Evolutionary conservation across 2,888 invertebrate species (phyloP).

Genomic region (Tachina lurida): DNA sequence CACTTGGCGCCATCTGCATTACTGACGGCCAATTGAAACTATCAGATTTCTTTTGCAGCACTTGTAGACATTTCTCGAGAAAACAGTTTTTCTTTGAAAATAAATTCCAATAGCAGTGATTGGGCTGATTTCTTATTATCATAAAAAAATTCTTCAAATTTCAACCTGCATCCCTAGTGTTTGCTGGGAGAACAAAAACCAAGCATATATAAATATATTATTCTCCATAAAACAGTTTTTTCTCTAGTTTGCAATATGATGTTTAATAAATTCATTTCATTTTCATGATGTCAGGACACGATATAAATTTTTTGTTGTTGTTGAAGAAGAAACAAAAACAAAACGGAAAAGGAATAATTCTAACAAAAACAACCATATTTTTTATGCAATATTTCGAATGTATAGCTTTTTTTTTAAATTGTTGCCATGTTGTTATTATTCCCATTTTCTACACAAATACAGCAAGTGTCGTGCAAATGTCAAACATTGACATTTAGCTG

Average conservation of each 20-base stretch:
- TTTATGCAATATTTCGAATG: conserved; percentile 38
- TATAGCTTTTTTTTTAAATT: conserved; percentile 39
- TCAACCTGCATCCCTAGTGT: too few relatives aligned
- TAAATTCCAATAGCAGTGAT: too few relatives aligned
- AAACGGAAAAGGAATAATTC: conserved; percentile 33
- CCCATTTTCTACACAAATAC: conserved; percentile 57
- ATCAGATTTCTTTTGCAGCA: too few relatives aligned
- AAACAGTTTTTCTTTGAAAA: too few relatives aligned
- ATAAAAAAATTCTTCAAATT: too few relatives aligned
- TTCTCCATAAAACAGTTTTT: conserved; percentile 18
- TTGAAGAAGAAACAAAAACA: conserved; percentile 6
- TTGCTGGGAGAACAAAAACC: too few relatives aligned
- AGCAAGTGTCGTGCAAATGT: conserved; percentile 67
- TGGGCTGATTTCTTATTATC: too few relatives aligned
- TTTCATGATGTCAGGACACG: conserved; percentile 64
- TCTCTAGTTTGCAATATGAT: conserved; percentile 41
- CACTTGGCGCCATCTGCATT: too few relatives aligned
- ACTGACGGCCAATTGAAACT: too few relatives aligned
- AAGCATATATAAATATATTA: conserved; percentile 3
- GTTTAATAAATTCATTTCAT: conserved; percentile 68
- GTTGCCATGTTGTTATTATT: conserved; percentile 51
- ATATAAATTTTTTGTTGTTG: conserved; percentile 7
- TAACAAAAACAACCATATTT: conserved; percentile 55
- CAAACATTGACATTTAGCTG: conserved; percentile 69
- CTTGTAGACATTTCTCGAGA: too few relatives aligned